These are phyloP conservation scores for Ibidorhyncha struthersii DNA, from an alignment of 2,113 vertebrate genomes.

Conservation along the genomic window DNA sequence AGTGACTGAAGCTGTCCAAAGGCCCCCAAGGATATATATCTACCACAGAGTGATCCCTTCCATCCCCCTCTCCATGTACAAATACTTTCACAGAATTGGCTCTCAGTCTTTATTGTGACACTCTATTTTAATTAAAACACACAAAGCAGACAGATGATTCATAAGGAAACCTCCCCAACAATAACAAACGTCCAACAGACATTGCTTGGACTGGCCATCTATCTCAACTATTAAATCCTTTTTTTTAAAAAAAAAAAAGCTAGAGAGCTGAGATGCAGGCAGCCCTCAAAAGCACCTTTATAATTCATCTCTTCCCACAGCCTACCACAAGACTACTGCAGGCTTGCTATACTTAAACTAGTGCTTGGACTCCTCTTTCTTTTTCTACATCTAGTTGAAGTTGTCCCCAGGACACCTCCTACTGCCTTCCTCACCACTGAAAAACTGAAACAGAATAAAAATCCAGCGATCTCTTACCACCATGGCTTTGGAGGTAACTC, in stretches of 20 bases:
- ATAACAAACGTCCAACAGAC: neutral
- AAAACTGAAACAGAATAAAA: neutral
- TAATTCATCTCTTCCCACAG: neutral
- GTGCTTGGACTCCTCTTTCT: neutral
- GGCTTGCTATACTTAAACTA: neutral
- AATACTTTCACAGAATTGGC: neutral
- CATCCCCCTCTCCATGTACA: neutral
- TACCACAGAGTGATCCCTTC: neutral
- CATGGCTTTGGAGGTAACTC: neutral
- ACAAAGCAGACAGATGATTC: conserved; percentile 1
- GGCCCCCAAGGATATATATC: neutral
- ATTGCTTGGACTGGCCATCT: neutral
- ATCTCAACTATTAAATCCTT: neutral
- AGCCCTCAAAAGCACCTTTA: conserved; percentile 12
- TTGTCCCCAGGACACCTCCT: neutral
- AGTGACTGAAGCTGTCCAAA: neutral
- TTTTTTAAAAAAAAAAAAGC: neutral
- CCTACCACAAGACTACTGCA: neutral
- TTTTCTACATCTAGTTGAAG: neutral
- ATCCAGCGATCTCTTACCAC: neutral
- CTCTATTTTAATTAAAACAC: conserved; percentile 9
- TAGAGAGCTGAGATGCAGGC: neutral
- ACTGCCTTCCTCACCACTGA: neutral
- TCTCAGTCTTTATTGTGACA: neutral
- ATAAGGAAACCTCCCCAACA: neutral